Conservation (phyloP, 2,888 invertebrate genomes). For the Xiphydria camelus region DNA sequence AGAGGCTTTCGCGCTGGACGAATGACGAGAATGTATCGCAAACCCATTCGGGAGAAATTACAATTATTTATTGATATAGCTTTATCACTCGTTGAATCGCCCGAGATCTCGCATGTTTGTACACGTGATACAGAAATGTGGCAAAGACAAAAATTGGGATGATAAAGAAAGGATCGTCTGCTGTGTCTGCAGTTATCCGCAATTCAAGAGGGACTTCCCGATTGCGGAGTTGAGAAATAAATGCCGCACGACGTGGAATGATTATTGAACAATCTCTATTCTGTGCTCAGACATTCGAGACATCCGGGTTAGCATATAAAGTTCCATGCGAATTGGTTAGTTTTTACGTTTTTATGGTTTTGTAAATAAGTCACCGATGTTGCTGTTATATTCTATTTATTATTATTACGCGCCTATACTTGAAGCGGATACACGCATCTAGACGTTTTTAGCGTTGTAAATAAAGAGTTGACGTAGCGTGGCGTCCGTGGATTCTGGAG, state of each 20-base stretch:
- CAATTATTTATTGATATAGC: too few species aligned
- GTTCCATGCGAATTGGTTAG: constrained; percentile 1
- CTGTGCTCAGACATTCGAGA: neutral
- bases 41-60: too few species aligned
- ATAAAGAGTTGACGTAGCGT: neutral
- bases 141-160: too few species aligned
- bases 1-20: too few species aligned
- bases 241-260: neutral
- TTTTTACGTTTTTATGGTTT: constrained; percentile 1
- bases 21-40: too few species aligned
- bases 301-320: neutral
- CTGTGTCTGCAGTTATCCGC: too few species aligned
- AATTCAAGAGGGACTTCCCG: too few species aligned
- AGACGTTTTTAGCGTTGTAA: neutral
- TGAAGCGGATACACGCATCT: neutral
- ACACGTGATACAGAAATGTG: too few species aligned
- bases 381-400: neutral
- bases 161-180: too few species aligned
- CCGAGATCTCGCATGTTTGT: too few species aligned
- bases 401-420: neutral
- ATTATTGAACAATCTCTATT: neutral
- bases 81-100: too few species aligned
- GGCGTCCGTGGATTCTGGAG: neutral
- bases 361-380: neutral
- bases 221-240: too few species aligned